Conservation (phyloP, 2,888 invertebrate species). For the Calameuta filiformis region DNA sequence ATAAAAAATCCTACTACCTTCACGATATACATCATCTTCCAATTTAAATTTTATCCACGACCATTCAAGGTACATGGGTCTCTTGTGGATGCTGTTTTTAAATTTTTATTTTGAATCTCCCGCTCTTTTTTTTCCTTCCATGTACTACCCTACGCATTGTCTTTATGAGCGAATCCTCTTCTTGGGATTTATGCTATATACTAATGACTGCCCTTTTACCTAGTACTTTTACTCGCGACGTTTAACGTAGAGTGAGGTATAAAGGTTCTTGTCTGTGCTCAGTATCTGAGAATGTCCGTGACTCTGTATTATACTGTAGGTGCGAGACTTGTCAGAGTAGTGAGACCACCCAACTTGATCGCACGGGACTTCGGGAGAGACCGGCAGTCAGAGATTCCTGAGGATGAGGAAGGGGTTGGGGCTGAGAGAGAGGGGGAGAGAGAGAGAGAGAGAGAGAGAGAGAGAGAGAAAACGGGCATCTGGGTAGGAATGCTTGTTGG, state of each 20-base stretch:
- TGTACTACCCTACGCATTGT: neutral
- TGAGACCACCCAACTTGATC: constrained; percentile 66
- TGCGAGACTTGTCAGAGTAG: constrained; percentile 44
- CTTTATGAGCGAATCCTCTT: neutral
- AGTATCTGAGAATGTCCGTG: neutral
- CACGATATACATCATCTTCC: neutral
- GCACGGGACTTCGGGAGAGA: constrained; percentile 55
- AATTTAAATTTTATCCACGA: neutral
- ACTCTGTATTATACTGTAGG: neutral
- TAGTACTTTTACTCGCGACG: neutral
- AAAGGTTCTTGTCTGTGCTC: neutral
- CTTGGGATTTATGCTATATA: neutral
- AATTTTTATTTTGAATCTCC: neutral
- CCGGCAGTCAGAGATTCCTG: constrained; percentile 21
- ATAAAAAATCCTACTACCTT: neutral
- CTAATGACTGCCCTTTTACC: neutral
- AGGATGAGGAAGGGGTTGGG: constrained; percentile 11
- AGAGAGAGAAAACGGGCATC: constrained; percentile 39
- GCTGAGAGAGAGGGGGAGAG: constrained; percentile 27
- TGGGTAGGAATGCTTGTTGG: constrained; percentile 60
- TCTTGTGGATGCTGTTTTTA: neutral
- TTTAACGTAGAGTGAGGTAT: neutral
- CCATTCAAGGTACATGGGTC: neutral
- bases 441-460: constrained; percentile 23
- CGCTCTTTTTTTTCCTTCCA: neutral